Evolutionary conservation across 2,797 vertebrate genomes (phyloP).

Genomic region (Pseudochaenichthys georgianus): DNA sequence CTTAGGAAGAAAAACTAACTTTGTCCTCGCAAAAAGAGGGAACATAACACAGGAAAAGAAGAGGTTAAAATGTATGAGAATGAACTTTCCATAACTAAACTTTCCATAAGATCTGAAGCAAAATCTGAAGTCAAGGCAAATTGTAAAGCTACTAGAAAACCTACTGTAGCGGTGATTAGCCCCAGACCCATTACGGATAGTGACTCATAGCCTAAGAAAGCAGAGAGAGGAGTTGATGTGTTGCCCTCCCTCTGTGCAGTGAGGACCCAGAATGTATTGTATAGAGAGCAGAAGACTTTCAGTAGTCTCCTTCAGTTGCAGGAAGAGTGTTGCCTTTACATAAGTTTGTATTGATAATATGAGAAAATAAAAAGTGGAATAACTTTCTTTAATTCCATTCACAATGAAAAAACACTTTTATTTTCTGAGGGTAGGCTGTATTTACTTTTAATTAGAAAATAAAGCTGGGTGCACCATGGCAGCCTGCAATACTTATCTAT

Average conservation of each 20-base stretch:
- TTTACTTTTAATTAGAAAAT: constrained; percentile 16
- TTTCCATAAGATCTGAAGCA: constrained; percentile 18
- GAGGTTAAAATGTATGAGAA: constrained; percentile 13
- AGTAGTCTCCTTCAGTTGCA: neutral
- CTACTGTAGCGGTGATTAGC: constrained; percentile 47
- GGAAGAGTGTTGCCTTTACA: neutral
- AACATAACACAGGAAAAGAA: constrained; percentile 6
- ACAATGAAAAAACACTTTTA: neutral
- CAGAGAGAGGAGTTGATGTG: constrained; percentile 56
- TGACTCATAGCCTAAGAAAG: constrained; percentile 69
- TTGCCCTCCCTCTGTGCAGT: constrained; percentile 50
- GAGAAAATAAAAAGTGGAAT: neutral
- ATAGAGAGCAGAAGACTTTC: constrained; percentile 21
- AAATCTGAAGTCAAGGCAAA: constrained; percentile 33
- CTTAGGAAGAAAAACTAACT: constrained; percentile 39
- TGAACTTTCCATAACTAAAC: constrained; percentile 27
- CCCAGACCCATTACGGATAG: constrained; percentile 53
- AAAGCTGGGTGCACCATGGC: neutral
- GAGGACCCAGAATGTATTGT: constrained; percentile 44
- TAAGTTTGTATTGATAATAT: constrained; percentile 5
- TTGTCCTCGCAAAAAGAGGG: constrained; percentile 31
- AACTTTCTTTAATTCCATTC: neutral
- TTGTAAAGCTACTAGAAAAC: constrained; percentile 29
- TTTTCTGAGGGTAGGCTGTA: neutral
- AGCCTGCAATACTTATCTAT: neutral